Percentiles rank a stretch among this genome's conserved stretches.
These are phyloP conservation scores for Alitta virens DNA, from an alignment of 2,888 invertebrate species.

Conservation along the genomic window DNA sequence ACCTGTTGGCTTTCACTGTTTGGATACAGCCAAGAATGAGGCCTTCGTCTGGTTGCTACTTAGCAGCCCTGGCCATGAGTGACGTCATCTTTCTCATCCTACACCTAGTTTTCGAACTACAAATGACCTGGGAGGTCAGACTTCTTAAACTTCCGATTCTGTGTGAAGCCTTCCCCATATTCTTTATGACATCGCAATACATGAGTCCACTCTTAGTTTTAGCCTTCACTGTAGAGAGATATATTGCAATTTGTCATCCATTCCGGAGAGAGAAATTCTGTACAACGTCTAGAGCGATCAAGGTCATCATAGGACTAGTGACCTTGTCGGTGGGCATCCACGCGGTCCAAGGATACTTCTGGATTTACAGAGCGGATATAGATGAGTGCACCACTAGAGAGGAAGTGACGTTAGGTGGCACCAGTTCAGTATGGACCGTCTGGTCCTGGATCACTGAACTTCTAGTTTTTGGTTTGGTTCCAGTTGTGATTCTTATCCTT, in stretches of 20 bases:
- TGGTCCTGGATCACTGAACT: conserved; percentile 53
- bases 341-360: conserved; percentile 52
- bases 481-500: conserved; percentile 49
- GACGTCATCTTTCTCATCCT: conserved; percentile 51
- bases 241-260: conserved; percentile 55
- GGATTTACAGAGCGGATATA: conserved; percentile 32
- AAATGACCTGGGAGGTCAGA: conserved; percentile 41
- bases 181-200: conserved; percentile 51
- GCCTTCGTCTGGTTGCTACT: conserved; percentile 54
- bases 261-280: conserved; percentile 50
- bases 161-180: conserved; percentile 49
- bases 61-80: conserved; percentile 51
- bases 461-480: conserved; percentile 50
- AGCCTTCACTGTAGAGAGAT: conserved; percentile 55
- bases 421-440: conserved; percentile 43
- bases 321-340: conserved; percentile 40
- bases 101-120: conserved; percentile 47
- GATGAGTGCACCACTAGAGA: conserved; percentile 37
- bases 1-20: conserved; percentile 51
- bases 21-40: conserved; percentile 55
- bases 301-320: conserved; percentile 40
- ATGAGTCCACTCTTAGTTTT: conserved; percentile 52
- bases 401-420: conserved; percentile 33
- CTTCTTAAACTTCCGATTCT: conserved; percentile 41
- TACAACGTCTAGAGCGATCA: conserved; percentile 44